Evolutionary conservation across 1,140 invertebrate species (phyloP), one percentile per base, ranked within the genome.

Genomic region (Drosophila lini): DNA sequence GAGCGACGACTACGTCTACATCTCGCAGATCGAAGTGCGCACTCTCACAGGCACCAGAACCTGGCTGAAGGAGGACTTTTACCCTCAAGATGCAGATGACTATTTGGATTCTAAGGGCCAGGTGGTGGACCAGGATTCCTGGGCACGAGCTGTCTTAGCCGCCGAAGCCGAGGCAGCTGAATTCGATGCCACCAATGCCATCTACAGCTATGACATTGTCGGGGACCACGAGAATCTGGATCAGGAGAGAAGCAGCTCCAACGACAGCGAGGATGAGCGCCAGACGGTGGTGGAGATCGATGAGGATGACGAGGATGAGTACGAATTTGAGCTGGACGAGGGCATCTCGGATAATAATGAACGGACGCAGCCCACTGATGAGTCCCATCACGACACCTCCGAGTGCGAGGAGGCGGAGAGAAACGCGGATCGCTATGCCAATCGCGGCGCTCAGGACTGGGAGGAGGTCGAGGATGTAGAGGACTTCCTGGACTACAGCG

Each of bases 371-470:
- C 91, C 91, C 9, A 89, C 91, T 2, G 91, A 92, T 40, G 91
- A 92, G 22, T 92, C 91, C 0, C 91, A 91, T 58, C 91, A 92
- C 45, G 91, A 92, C 28, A 86, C 86, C 0, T 92, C 91, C 3
- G 91, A 92, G 57, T 92, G 91, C 45, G 91, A 92, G 41, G 91
- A 92, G 60, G 91, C 91, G 13, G 91, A 92, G 16, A 75, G 91
- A 4, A 92, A 92, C 68, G 79, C 78, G 0, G 91, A 92, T 81
- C 82, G 81, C 10, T 92, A 92, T 76, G 91, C 79, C 0, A 84
- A 82, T 63, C 67, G 82, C 0, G 78, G 70, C 2, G 91, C 89
- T 13, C 78, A 88, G 44, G 91, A 92, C 41, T 92, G 91, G 91
- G 77, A 81, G 28, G 86, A 91, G n/a, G 65, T 81, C 0, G 86